A percentile compares a stretch with the other conserved stretches of the same genome.
Evolutionary conservation across 2,888 invertebrate genomes (phyloP).

Genomic region (Parnassius smintheus): DNA sequence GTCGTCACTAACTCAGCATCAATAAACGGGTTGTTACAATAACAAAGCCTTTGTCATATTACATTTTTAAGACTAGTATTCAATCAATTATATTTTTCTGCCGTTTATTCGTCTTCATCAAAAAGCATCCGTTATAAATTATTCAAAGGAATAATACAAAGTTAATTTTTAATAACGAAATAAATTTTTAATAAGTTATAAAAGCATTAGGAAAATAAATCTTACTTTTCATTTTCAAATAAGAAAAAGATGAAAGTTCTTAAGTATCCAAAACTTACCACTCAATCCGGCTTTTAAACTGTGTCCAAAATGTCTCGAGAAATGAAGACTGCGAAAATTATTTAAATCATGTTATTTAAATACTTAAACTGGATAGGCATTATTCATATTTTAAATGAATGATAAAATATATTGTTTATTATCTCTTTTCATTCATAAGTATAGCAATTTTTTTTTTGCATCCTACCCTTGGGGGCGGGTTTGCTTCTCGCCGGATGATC

Average conservation of each 20-base stretch:
- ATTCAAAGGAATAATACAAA: not conserved
- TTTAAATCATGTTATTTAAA: conserved; percentile 21
- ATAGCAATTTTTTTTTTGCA: no score
- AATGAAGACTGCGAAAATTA: conserved; percentile 15
- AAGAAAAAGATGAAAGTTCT: conserved; percentile 26
- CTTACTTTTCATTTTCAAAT: conserved; percentile 22
- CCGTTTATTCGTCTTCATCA: no score
- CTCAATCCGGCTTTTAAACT: conserved; percentile 28
- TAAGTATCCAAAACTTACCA: conserved; percentile 26
- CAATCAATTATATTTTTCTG: no score
- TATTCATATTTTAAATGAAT: no score
- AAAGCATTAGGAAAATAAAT: conserved; percentile 24
- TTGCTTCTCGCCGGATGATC: no score
- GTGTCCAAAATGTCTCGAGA: conserved; percentile 25
- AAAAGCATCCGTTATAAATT: not conserved
- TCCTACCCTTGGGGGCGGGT: no score
- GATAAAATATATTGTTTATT: no score
- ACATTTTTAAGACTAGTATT: no score
- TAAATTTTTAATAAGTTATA: conserved; percentile 14
- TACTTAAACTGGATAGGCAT: not conserved
- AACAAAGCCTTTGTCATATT: no score
- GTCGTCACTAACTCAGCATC: no score
- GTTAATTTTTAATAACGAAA: conserved; percentile 2
- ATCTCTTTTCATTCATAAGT: no score
- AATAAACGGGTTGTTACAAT: no score